Base-by-base conservation (phyloP, 2,888 invertebrate species). In the Caenorhabditis panamensis region DNA sequence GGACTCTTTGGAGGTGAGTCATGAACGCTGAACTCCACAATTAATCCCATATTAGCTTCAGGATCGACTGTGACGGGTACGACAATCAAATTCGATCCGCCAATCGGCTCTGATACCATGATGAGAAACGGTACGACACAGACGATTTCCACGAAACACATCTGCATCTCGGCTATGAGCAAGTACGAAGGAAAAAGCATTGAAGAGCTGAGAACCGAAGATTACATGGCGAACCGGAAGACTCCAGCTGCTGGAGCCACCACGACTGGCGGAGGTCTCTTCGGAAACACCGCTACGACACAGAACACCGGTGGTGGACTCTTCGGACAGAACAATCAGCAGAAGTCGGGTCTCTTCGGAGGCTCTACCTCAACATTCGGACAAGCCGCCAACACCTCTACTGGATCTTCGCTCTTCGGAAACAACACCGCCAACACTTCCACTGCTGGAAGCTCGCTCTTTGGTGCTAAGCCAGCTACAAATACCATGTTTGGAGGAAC, bases 131-230 rank as follows among this genome's bases (percentile, higher is more conserved):
- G 96, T 0, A 93, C 94, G 2, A 94, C 95, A 2, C 87, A 88
- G 62, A 95, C 93, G 83, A 96, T 99, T 84, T 95, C 94, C 88
- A 98, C 97, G 0, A 94, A 96, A 88, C 96, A 97, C 91, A 95
- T 97, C 91, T 97, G 97, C 91, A 97, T 99, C 79, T 96, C 96
- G 0, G 96, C 96, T 76, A 99, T 99, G 99, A 96, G 97, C 92
- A 97, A 98, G 91, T 99, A 98, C 91, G 97, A 98, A 90, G 92
- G 91, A 61, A 99, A 98, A 91, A 96, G 96, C 0, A 92, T 98
- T 26, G 99, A 99, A 92, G 99, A 99, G 91, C 92, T 99, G 4
- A 94, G 98, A 11, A 92, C 95, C 69, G 98, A 98, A 90, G 98
- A 99, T 92, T 99, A 99, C 91, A 92, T 94, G 26, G 95, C 95